phyloP scores from a whole-genome alignment of 2,888 invertebrate genomes.

The Nebria salina region DNA sequence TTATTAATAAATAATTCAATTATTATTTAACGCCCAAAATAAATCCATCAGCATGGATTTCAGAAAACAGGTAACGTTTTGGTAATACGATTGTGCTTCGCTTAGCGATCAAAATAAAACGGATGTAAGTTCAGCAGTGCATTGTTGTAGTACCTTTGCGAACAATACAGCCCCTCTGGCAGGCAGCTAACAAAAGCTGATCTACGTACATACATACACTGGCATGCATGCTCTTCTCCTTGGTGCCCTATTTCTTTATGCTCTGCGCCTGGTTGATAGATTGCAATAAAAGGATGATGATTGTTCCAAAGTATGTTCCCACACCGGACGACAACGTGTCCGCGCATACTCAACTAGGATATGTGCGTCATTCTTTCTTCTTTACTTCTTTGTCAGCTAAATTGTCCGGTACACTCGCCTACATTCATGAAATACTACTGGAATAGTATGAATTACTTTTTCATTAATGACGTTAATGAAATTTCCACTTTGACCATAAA shows the following conservation, averaged over 20 bases:
- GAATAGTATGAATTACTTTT: too few relatives aligned
- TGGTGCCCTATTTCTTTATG: too few relatives aligned
- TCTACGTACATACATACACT: too few relatives aligned
- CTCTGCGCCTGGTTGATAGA: neutral
- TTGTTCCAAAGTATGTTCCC: constrained; percentile 27
- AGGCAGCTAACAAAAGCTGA: constrained; percentile 11
- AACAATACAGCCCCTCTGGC: constrained; percentile 15
- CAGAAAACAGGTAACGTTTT: constrained; percentile 32
- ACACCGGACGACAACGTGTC: constrained; percentile 23
- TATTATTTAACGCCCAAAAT: too few relatives aligned
- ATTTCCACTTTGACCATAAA: too few relatives aligned
- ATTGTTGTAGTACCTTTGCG: constrained; percentile 29
- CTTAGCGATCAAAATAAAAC: constrained; percentile 43
- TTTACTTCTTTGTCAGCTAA: neutral
- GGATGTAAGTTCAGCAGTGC: constrained; percentile 34
- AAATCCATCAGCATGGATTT: neutral
- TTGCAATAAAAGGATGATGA: constrained; percentile 13
- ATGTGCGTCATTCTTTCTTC: neutral
- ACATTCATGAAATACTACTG: too few relatives aligned
- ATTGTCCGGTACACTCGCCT: too few relatives aligned
- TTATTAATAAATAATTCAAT: too few relatives aligned
- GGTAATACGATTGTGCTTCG: constrained; percentile 39
- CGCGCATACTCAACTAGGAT: constrained; percentile 41
- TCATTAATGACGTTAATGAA: too few relatives aligned
- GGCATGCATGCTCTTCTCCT: too few relatives aligned